Base-by-base conservation (phyloP, 1,140 invertebrate genomes). In the Zophobas atratus region DNA sequence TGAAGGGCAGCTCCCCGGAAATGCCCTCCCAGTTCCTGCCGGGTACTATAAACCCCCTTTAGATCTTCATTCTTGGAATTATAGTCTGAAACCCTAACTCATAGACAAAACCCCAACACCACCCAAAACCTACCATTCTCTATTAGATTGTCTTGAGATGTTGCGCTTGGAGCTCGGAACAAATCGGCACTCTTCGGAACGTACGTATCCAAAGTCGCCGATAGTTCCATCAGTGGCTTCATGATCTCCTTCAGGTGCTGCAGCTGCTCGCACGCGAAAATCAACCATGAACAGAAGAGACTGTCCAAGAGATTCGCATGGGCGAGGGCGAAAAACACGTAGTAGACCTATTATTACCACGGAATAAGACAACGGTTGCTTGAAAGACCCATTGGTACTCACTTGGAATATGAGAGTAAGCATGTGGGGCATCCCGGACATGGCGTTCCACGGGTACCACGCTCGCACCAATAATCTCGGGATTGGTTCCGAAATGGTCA, bases 231-330 rank as follows among this genome's bases (percentile, higher is more conserved):
- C 34, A 96, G 84, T 0, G 94, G 94, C 79, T 94, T 94, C 92
- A 96, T 92, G 51, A 95, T 95, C 55, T 93, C 92, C 81, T 95
- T 96, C 2, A 95, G 85, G 87, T 96, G 94, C 83, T 94, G 92
- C 6, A 96, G 85, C 82, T 96, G 94, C 81, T 95, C 94, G 80
- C 94, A 96, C 0, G 94, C 93, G 79, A 94, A 95, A 39, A 95
- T 91, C 49, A 95, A 82, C 92, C 94, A 95, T 0, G 93, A 95
- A 81, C 94, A 95, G 87, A 96, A 95, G 76, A 95, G 86, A 0
- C 93, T 90, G 82, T 95, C 94, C 53, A 93, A 82, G 0, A 94
- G 87, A 83, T 95, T 95, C 0, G 93, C 89, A 35, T 94, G 91
- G 0, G 89, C 82, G 88, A 95, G 90, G 0, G 92, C 89, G 81